Percentiles rank a stretch among this genome's conserved stretches.
phyloP scores from a whole-genome alignment of 2,888 invertebrate species.

The Drosophila helvetica region DNA sequence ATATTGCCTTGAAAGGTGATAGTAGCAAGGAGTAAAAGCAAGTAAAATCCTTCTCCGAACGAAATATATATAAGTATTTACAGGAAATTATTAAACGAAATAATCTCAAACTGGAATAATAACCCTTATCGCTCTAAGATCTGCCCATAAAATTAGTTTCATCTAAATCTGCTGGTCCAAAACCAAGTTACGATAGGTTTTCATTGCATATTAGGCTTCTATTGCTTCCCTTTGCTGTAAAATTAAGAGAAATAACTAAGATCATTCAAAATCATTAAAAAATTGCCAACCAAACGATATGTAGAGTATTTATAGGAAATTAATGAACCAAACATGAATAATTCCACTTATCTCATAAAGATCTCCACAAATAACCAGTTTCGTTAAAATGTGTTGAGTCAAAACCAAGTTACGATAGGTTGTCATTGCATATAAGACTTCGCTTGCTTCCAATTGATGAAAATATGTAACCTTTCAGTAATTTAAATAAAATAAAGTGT shows the following conservation, averaged over 20 bases:
- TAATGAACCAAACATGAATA: neutral
- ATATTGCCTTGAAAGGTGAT: too few species aligned
- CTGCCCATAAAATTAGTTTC: too few species aligned
- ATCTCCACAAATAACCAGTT: neutral
- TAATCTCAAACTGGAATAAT: too few species aligned
- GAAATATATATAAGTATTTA: too few species aligned
- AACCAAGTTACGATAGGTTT: slow-evolving; percentile 9
- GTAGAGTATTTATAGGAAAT: too few species aligned
- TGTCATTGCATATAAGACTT: neutral
- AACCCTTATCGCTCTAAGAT: too few species aligned
- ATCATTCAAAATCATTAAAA: too few species aligned
- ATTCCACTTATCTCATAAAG: neutral
- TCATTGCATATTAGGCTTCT: neutral
- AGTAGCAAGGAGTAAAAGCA: too few species aligned
- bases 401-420: slow-evolving; percentile 10
- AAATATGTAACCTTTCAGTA: slow-evolving; percentile 16
- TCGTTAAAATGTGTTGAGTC: neutral
- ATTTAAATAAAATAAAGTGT: slow-evolving; percentile 29
- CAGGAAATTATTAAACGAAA: too few species aligned
- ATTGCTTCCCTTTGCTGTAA: neutral
- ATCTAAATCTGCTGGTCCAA: neutral
- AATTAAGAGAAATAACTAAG: neutral
- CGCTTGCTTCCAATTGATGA: slow-evolving; percentile 7
- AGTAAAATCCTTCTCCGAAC: too few species aligned
- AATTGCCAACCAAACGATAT: too few species aligned